Percentiles rank a stretch among this genome's conserved stretches.
Conservation (phyloP, 2,888 invertebrate species). For the Athalia circularis region DNA sequence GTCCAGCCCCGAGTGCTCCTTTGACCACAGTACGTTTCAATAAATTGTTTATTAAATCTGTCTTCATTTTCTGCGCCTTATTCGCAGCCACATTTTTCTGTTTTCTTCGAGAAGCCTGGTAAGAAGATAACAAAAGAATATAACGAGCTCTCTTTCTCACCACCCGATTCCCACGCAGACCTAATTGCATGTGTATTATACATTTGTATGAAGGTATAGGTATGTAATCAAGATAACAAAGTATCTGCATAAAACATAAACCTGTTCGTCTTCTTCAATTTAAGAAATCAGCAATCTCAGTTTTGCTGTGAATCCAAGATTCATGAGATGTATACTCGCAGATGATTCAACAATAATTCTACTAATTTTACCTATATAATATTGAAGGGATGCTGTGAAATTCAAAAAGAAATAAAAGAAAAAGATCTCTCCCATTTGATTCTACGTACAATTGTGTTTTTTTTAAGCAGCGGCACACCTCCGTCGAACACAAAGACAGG, state of each 20-base stretch:
- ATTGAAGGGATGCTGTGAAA: too few relatives aligned
- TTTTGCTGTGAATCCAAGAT: too few relatives aligned
- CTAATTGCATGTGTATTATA: constrained; percentile 8
- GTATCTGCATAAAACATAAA: constrained; percentile 53
- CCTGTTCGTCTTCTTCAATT: too few relatives aligned
- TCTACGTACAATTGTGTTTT: constrained; percentile 89
- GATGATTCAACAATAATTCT: too few relatives aligned
- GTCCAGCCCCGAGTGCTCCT: constrained; percentile 77
- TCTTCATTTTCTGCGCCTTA: constrained; percentile 80
- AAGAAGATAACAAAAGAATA: constrained; percentile 57
- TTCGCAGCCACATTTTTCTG: constrained; percentile 79
- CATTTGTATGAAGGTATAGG: too few relatives aligned
- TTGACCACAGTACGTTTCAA: constrained; percentile 88
- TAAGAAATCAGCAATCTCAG: too few relatives aligned
- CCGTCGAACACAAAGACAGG: constrained; percentile 99
- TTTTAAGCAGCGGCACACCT: constrained; percentile 92
- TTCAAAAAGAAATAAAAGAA: too few relatives aligned
- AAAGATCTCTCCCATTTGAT: not conserved
- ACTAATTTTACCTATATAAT: too few relatives aligned
- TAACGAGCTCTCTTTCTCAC: constrained; percentile 65
- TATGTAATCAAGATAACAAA: constrained; percentile 62
- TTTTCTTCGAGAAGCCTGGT: constrained; percentile 85
- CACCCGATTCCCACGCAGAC: constrained; percentile 67
- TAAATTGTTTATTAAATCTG: constrained; percentile 84
- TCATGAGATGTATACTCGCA: too few relatives aligned